phyloP scores from a whole-genome alignment of 2,797 vertebrate species.

The Babyrousa celebensis region DNA sequence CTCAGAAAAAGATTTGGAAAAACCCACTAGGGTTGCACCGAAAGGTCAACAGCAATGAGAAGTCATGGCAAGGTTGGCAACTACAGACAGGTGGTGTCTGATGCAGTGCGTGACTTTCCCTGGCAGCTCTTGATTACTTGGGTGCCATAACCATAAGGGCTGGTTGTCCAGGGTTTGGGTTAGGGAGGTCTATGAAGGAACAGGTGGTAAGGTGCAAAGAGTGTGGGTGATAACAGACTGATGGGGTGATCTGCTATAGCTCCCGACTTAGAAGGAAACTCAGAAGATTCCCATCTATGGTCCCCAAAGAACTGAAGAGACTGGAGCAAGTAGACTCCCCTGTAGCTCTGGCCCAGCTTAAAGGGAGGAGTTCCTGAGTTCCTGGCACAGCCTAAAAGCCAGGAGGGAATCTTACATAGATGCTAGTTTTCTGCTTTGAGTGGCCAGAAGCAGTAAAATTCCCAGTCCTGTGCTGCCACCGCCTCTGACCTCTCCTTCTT shows the following conservation, averaged over 20 bases:
- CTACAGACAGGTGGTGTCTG: accelerated
- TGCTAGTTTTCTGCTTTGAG: neutral
- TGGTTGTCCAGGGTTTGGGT: neutral
- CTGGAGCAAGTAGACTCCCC: neutral
- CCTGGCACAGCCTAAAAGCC: neutral
- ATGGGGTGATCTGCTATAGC: neutral
- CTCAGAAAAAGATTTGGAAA: neutral
- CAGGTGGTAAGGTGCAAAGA: neutral
- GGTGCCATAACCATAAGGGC: neutral
- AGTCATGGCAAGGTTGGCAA: neutral
- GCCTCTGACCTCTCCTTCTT: neutral
- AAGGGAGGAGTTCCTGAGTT: neutral
- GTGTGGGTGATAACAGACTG: neutral
- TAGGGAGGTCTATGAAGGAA: neutral
- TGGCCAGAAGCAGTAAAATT: neutral
- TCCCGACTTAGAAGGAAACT: neutral
- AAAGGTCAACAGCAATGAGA: neutral
- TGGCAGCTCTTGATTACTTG: neutral
- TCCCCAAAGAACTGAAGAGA: neutral
- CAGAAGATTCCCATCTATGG: neutral
- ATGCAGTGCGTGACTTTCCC: neutral
- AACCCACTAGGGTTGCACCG: neutral
- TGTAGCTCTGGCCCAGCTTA: neutral
- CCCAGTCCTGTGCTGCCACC: accelerated
- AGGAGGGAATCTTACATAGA: neutral